A percentile compares a stretch with the other conserved stretches of the same genome.
Evolutionary conservation across 2,888 invertebrate species (phyloP).

Genomic region (Parnassius glacialis): DNA sequence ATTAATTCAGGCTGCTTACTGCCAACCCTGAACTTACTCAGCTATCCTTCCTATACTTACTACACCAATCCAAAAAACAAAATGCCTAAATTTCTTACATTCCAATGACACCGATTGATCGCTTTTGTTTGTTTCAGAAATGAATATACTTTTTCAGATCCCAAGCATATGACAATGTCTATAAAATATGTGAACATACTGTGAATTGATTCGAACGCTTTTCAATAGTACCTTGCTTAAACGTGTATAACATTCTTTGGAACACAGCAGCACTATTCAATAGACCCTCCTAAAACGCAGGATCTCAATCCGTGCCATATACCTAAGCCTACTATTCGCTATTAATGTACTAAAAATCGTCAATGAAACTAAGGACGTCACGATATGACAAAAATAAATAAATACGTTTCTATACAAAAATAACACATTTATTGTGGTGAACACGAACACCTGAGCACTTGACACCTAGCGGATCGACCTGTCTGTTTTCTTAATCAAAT

Average conservation of each 20-base stretch:
- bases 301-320: slow-evolving; percentile 69
- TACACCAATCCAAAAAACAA: slow-evolving; percentile 58
- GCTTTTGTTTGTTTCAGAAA: slow-evolving; percentile 34
- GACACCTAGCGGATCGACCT: slow-evolving; percentile 46
- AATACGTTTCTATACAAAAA: slow-evolving; percentile 79
- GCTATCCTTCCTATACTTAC: slow-evolving; percentile 52
- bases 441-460: slow-evolving; percentile 76
- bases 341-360: slow-evolving; percentile 48
- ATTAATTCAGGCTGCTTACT: slow-evolving; percentile 43
- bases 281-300: slow-evolving; percentile 76
- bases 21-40: slow-evolving; percentile 57
- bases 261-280: slow-evolving; percentile 71
- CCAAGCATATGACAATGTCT: slow-evolving; percentile 42
- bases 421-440: slow-evolving; percentile 73
- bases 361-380: slow-evolving; percentile 57
- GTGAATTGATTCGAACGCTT: slow-evolving; percentile 39
- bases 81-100: slow-evolving; percentile 50
- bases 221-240: slow-evolving; percentile 52
- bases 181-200: slow-evolving; percentile 38
- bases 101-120: slow-evolving; percentile 39
- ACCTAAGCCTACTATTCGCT: slow-evolving; percentile 69
- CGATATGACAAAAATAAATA: slow-evolving; percentile 72
- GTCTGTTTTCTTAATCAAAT: slow-evolving; percentile 27
- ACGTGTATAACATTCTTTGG: slow-evolving; percentile 75
- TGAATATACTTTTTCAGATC: slow-evolving; percentile 42